phyloP scores from a whole-genome alignment of 2,113 vertebrate genomes.

The Boulengeromyrus knoepffleri region DNA sequence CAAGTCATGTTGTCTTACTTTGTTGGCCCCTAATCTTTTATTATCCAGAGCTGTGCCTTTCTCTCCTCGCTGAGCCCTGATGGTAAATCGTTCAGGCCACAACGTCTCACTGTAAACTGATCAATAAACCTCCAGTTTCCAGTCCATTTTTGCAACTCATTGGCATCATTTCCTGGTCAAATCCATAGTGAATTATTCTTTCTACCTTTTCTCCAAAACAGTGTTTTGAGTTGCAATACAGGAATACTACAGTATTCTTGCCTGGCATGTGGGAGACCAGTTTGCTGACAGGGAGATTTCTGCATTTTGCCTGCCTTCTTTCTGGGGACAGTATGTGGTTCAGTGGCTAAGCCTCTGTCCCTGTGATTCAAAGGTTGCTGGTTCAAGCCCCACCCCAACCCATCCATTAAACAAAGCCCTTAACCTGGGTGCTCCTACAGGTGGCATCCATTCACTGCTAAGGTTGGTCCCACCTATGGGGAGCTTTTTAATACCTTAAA shows the following conservation, averaged over 20 bases:
- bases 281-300: not conserved
- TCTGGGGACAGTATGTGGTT: not conserved
- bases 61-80: not conserved
- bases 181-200: not conserved
- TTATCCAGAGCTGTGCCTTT: not conserved
- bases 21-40: not conserved
- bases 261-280: not conserved
- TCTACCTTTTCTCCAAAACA: not conserved
- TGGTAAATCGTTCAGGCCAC: not conserved
- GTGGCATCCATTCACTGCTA: not conserved
- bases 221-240: constrained; percentile 15
- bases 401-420: not conserved
- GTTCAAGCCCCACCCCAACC: not conserved
- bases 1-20: not conserved
- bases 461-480: not conserved
- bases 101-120: not conserved
- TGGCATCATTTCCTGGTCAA: not conserved
- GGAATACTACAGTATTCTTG: not conserved
- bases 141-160: not conserved
- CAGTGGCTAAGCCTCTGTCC: not conserved
- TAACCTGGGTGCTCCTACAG: not conserved
- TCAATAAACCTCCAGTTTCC: not conserved
- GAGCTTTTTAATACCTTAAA: not conserved
- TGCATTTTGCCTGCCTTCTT: not conserved
- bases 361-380: not conserved